Conservation (phyloP, 2,113 vertebrate genomes). For the Periophthalmodon schlosseri region DNA sequence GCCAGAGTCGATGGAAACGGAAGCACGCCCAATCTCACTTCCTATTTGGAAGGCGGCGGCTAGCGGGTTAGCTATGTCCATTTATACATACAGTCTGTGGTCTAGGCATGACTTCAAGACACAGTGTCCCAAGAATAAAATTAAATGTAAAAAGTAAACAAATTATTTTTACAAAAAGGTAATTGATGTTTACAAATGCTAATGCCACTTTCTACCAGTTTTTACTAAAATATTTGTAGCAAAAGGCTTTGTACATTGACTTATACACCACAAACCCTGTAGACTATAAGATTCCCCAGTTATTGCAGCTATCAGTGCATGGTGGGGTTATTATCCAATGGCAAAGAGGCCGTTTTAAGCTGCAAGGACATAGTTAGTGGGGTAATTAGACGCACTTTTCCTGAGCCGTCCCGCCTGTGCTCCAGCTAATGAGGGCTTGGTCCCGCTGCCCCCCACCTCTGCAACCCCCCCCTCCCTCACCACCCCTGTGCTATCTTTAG, state of each 20-base stretch:
- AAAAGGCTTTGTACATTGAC: not conserved
- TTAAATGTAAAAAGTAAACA: not conserved
- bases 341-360: conserved; percentile 69
- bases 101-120: not conserved
- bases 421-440: conserved; percentile 73
- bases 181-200: not conserved
- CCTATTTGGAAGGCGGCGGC: too few species aligned
- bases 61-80: too few species aligned
- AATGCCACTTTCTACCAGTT: not conserved
- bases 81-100: too few species aligned
- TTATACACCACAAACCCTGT: not conserved
- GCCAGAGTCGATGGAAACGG: too few species aligned
- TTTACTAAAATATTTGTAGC: not conserved
- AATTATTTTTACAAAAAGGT: not conserved
- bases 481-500: conserved; percentile 40
- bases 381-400: conserved; percentile 80
- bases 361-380: conserved; percentile 78
- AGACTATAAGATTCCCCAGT: conserved; percentile 18
- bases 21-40: too few species aligned
- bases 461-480: conserved; percentile 43
- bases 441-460: conserved; percentile 48
- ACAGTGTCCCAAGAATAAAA: not conserved
- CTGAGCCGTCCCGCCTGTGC: conserved; percentile 68
- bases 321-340: conserved; percentile 71
- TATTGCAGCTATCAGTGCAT: conserved; percentile 44